A percentile compares a stretch with the other conserved stretches of the same genome.
Evolutionary conservation across 2,888 invertebrate species (phyloP).

Genomic region (Drosophila diplacantha): DNA sequence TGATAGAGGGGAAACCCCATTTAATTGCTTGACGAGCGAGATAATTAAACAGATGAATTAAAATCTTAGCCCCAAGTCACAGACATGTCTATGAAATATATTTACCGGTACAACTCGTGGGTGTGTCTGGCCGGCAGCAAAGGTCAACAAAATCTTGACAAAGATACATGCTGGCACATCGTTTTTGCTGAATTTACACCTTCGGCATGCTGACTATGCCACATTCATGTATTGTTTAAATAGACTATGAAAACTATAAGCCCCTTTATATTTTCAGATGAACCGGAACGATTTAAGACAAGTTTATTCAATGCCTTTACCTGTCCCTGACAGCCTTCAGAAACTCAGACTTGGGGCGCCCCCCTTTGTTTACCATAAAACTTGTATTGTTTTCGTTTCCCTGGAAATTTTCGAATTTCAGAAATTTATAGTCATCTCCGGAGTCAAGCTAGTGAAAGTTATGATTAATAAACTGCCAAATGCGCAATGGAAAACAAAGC

Average conservation of each 20-base stretch:
- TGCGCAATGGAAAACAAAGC: conserved; percentile 13
- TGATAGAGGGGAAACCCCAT: background rate
- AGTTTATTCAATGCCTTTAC: conserved; percentile 1
- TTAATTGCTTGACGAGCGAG: conserved; percentile 9
- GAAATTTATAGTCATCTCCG: conserved; percentile 18
- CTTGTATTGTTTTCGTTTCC: conserved; percentile 13
- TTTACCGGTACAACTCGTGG: background rate
- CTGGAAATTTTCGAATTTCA: conserved; percentile 19
- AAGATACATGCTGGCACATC: background rate
- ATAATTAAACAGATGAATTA: conserved; percentile 18
- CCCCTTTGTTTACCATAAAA: background rate
- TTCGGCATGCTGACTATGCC: background rate
- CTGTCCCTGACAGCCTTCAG: background rate
- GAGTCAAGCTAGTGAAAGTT: conserved; percentile 36
- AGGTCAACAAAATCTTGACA: background rate
- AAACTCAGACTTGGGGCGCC: background rate
- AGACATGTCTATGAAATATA: conserved; percentile 20
- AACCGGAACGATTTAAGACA: background rate
- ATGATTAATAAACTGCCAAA: conserved; percentile 48
- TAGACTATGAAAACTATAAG: background rate
- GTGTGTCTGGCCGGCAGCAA: background rate
- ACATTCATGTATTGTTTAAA: background rate
- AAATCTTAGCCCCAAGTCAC: conserved; percentile 10
- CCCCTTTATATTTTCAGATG: background rate
- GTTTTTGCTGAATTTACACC: background rate